Percentiles rank a stretch among this genome's conserved stretches.
Evolutionary conservation across 2,888 invertebrate genomes (phyloP).

Genomic region (Drosophila mimica): DNA sequence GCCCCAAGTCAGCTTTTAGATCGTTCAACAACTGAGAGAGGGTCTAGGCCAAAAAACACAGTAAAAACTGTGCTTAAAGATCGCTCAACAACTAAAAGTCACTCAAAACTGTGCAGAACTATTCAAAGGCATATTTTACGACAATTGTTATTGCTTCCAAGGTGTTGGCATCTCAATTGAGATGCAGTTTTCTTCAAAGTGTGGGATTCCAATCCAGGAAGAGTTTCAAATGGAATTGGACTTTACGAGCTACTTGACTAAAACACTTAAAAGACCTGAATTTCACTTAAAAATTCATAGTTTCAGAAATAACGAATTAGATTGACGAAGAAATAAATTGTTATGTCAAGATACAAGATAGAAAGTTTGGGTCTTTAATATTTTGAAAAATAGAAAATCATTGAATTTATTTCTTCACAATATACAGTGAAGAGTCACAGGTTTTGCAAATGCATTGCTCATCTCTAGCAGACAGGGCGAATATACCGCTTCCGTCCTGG

Average conservation of each 20-base stretch:
- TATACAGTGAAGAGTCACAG: background rate
- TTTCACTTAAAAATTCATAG: background rate
- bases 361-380: background rate
- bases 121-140: constrained; percentile 43
- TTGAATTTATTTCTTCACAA: no score
- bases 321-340: background rate
- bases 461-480: constrained; percentile 31
- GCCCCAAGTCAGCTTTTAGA: constrained; percentile 12
- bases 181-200: background rate
- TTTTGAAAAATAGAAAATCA: background rate
- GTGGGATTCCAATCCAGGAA: background rate
- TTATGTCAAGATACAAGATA: background rate
- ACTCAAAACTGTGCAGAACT: constrained; percentile 24
- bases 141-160: constrained; percentile 19
- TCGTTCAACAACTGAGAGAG: constrained; percentile 1
- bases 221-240: background rate
- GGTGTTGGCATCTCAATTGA: constrained; percentile 2
- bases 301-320: background rate
- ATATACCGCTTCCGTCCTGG: background rate
- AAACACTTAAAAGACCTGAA: no score
- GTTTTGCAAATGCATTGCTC: constrained; percentile 9
- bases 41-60: constrained; percentile 14
- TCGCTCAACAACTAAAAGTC: constrained; percentile 26
- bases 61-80: constrained; percentile 30
- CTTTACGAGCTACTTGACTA: background rate